phyloP scores from a whole-genome alignment of 1,140 invertebrate genomes.

The Trichoplusia ni region DNA sequence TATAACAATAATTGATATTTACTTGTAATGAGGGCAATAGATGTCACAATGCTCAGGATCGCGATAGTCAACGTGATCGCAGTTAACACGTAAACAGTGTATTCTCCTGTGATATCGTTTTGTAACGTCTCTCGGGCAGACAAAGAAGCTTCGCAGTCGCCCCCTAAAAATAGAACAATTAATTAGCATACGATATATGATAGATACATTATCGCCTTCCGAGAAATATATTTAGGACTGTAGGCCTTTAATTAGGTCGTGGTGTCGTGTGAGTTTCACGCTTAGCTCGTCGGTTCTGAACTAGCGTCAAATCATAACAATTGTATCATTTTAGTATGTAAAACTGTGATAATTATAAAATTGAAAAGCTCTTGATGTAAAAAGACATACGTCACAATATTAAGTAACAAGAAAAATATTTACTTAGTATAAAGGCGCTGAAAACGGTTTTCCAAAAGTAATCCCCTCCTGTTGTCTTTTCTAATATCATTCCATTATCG shows the following conservation, averaged over 20 bases:
- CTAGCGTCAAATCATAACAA: too few relatives aligned
- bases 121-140: neutral
- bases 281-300: too few relatives aligned
- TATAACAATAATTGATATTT: neutral
- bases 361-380: too few relatives aligned
- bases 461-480: constrained; percentile 4
- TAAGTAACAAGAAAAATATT: too few relatives aligned
- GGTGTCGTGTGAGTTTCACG: too few relatives aligned
- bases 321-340: too few relatives aligned
- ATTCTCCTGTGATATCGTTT: constrained; percentile 14
- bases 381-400: too few relatives aligned
- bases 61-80: constrained; percentile 40
- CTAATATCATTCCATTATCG: neutral
- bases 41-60: constrained; percentile 37
- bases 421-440: constrained; percentile 50
- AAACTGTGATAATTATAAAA: too few relatives aligned
- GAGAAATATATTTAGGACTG: too few relatives aligned
- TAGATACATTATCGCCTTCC: too few relatives aligned
- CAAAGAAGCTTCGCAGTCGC: constrained; percentile 19
- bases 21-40: constrained; percentile 45
- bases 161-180: constrained; percentile 44
- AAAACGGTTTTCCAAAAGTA: constrained; percentile 38
- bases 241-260: too few relatives aligned
- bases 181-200: too few relatives aligned
- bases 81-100: constrained; percentile 46